A percentile compares a stretch with the other conserved stretches of the same genome.
phyloP scores from a whole-genome alignment of 2,113 vertebrate genomes.

The Lepidothrix coronata region DNA sequence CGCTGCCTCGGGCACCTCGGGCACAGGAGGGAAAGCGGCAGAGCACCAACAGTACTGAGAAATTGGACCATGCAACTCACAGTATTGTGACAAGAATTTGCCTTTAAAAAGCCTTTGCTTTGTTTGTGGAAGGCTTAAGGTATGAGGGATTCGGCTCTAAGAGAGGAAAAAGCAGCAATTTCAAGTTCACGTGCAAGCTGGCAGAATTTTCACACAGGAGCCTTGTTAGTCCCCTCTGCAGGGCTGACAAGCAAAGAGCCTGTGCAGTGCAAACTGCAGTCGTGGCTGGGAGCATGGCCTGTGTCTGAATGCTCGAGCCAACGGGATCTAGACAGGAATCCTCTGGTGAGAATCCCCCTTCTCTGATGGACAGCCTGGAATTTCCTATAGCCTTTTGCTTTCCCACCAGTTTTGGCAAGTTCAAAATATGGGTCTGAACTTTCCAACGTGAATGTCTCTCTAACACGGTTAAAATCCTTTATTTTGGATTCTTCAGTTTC shows the following conservation, averaged over 20 bases:
- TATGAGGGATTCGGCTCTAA: background rate
- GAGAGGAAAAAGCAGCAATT: background rate
- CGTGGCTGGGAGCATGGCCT: accelerated
- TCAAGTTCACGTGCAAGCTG: background rate
- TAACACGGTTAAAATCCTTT: background rate
- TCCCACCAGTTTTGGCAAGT: background rate
- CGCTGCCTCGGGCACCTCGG: too few relatives aligned
- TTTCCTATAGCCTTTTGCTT: background rate
- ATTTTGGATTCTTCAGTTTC: background rate
- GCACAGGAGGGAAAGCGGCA: background rate
- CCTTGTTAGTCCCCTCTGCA: too few relatives aligned
- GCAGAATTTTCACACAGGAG: background rate
- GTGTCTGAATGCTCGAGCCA: background rate
- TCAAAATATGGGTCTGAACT: background rate
- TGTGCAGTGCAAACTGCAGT: too few relatives aligned
- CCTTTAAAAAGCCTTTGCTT: background rate
- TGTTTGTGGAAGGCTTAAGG: background rate
- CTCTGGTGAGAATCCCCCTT: accelerated
- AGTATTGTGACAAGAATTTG: background rate
- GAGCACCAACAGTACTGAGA: too few relatives aligned
- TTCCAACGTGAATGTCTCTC: accelerated
- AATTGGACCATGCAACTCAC: background rate
- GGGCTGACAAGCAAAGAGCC: accelerated
- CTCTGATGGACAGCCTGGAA: background rate
- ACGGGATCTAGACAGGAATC: too few relatives aligned